phyloP scores from a whole-genome alignment of 2,113 vertebrate species.

The Istiophorus platypterus region DNA sequence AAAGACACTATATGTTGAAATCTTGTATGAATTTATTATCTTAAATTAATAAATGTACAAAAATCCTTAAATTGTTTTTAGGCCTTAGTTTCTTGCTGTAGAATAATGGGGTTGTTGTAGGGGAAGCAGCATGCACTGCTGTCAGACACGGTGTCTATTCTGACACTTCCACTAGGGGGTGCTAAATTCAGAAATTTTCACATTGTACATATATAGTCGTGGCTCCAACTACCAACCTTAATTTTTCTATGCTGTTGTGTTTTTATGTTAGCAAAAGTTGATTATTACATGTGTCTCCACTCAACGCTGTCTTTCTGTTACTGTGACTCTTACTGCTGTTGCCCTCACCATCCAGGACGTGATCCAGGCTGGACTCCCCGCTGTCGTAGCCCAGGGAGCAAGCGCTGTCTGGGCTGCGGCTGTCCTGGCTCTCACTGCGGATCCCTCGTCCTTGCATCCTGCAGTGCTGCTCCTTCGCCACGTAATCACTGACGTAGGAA shows the following conservation, averaged over 20 bases:
- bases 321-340: neutral
- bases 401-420: conserved; percentile 92
- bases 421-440: conserved; percentile 82
- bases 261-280: neutral
- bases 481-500: conserved; percentile 84
- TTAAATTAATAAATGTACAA: neutral
- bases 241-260: neutral
- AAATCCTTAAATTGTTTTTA: neutral
- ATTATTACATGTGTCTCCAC: neutral
- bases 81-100: neutral
- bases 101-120: neutral
- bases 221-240: neutral
- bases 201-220: neutral
- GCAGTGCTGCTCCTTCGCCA: conserved; percentile 85
- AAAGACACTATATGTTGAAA: neutral
- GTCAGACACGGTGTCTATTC: neutral
- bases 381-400: conserved; percentile 93
- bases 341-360: conserved; percentile 86
- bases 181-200: neutral
- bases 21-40: neutral
- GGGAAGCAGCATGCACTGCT: neutral
- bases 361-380: conserved; percentile 90
- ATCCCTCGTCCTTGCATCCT: conserved; percentile 78
- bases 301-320: no score
- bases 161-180: neutral